Conservation (phyloP, 2,888 invertebrate genomes). For the Sympetrum striolatum region DNA sequence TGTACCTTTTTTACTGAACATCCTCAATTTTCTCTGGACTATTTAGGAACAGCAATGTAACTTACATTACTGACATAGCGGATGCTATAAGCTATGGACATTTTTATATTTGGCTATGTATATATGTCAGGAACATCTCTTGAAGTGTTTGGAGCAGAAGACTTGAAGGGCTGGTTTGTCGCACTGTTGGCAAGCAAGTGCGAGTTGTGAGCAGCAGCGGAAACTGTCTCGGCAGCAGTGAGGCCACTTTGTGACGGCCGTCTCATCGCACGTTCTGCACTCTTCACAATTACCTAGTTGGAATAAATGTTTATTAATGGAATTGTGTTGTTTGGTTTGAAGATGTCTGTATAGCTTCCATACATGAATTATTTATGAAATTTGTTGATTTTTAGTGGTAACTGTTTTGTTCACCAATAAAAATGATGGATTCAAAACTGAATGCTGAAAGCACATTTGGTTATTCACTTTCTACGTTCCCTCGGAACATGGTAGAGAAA, state of each 20-base stretch:
- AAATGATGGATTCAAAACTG: conserved; percentile 35
- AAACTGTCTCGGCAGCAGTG: conserved; percentile 57
- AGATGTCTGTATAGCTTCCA: conserved; percentile 37
- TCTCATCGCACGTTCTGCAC: conserved; percentile 56
- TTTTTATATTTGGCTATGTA: conserved; percentile 41
- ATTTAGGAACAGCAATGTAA: conserved; percentile 35
- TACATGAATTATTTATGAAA: conserved; percentile 29
- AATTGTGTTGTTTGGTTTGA: conserved; percentile 23
- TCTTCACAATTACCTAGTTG: conserved; percentile 56
- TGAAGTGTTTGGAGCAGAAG: conserved; percentile 59
- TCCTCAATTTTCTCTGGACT: conserved; percentile 36
- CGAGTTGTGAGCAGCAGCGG: conserved; percentile 58
- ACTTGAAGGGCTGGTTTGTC: conserved; percentile 57
- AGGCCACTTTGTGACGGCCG: conserved; percentile 57
- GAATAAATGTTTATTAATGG: conserved; percentile 44
- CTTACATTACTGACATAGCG: conserved; percentile 28
- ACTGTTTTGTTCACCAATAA: conserved; percentile 38
- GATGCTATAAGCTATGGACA: conserved; percentile 10
- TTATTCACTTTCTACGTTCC: background rate
- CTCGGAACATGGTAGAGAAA: background rate
- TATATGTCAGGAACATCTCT: conserved; percentile 54
- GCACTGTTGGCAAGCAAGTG: conserved; percentile 58
- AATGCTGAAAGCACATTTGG: conserved; percentile 11
- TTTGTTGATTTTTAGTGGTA: conserved; percentile 41
- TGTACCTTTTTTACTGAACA: conserved; percentile 43